phyloP scores from a whole-genome alignment of 2,113 vertebrate genomes.

The Megatriorchis doriae region DNA sequence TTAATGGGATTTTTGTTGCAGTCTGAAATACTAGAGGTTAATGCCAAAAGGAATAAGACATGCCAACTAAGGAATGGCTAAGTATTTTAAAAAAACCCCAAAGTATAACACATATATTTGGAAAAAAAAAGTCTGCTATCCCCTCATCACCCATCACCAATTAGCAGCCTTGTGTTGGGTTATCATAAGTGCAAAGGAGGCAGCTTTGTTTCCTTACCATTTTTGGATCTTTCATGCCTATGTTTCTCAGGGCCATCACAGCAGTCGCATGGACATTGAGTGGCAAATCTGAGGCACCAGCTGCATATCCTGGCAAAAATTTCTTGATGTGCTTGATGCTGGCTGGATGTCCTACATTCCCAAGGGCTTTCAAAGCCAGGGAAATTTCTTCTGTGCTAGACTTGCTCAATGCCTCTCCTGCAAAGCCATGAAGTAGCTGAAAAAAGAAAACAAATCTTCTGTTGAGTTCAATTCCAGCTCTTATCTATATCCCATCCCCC shows the following conservation, averaged over 20 bases:
- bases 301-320: constrained; percentile 54
- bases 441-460: constrained; percentile 1
- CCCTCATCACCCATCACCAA: not conserved
- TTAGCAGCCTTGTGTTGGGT: not conserved
- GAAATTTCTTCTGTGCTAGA: constrained; percentile 42
- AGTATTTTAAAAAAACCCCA: not conserved
- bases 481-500: not conserved
- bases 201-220: constrained; percentile 44
- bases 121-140: not conserved
- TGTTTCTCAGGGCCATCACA: constrained; percentile 58
- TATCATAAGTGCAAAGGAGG: not conserved
- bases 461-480: not conserved
- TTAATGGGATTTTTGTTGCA: not conserved
- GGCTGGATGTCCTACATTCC: constrained; percentile 55
- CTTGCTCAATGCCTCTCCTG: constrained; percentile 34
- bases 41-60: not conserved
- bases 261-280: constrained; percentile 7
- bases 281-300: not conserved
- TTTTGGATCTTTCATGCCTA: constrained; percentile 52
- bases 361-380: constrained; percentile 63
- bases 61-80: not conserved
- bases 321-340: constrained; percentile 68
- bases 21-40: not conserved
- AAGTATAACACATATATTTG: not conserved
- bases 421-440: constrained; percentile 63